phyloP scores from a whole-genome alignment of 2,888 invertebrate genomes.

The Drosophila prolongata region DNA sequence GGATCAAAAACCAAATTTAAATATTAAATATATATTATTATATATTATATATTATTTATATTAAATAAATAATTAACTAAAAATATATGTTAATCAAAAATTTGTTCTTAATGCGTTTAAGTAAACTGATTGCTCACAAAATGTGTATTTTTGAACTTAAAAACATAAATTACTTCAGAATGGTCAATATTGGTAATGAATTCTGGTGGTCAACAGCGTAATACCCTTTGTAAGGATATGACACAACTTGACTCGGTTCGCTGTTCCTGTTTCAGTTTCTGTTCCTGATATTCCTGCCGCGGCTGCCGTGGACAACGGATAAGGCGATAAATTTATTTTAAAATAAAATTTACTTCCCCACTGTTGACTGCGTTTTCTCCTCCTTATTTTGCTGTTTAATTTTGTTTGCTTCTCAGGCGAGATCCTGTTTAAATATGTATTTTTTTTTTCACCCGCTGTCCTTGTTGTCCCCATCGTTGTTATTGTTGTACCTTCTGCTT shows the following conservation, averaged over 20 bases:
- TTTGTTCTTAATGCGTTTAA: too few species aligned
- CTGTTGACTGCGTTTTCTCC: constrained; percentile 43
- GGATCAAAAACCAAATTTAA: too few species aligned
- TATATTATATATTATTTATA: too few species aligned
- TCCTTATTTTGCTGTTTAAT: constrained; percentile 55
- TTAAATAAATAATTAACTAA: too few species aligned
- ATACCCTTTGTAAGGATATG: constrained; percentile 13
- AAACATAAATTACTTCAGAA: neutral
- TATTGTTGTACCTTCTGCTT: constrained; percentile 66
- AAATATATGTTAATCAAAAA: too few species aligned
- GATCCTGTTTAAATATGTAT: constrained; percentile 75
- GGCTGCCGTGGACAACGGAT: constrained; percentile 78
- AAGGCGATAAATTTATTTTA: constrained; percentile 80
- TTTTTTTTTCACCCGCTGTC: constrained; percentile 40
- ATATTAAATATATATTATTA: too few species aligned
- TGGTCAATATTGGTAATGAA: neutral
- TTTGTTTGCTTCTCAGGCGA: constrained; percentile 65
- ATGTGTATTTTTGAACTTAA: too few species aligned
- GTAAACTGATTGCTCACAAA: too few species aligned
- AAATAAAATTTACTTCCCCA: constrained; percentile 79
- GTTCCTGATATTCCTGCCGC: constrained; percentile 28
- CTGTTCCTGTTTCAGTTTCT: constrained; percentile 7
- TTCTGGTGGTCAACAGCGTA: neutral
- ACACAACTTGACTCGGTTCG: constrained; percentile 6
- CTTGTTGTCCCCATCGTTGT: constrained; percentile 39